Percentiles rank a stretch among this genome's conserved stretches.
phyloP scores from a whole-genome alignment of 23 tunicate species.

The Ascidia mentula region DNA sequence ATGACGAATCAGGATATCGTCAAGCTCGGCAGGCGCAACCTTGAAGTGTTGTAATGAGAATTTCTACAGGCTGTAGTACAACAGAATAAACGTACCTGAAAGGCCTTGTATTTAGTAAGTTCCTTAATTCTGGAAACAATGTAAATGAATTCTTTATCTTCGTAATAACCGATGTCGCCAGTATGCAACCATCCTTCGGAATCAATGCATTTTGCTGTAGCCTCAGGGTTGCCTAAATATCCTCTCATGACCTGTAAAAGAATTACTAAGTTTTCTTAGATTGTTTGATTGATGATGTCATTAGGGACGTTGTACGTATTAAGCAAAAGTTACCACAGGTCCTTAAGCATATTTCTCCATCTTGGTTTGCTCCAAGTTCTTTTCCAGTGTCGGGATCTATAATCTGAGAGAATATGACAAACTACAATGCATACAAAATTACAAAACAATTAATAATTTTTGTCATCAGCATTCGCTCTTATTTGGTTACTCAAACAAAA shows the following conservation, averaged over 20 bases:
- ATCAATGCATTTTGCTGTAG: conserved; percentile 57
- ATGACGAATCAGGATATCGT: conserved; percentile 26
- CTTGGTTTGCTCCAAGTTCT: conserved; percentile 53
- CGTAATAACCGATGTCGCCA: conserved; percentile 79
- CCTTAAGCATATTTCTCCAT: conserved; percentile 82
- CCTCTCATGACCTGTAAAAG: conserved; percentile 62
- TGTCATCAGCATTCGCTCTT: too few species aligned
- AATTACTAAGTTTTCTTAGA: not conserved
- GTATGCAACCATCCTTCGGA: conserved; percentile 81
- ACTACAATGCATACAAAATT: too few species aligned
- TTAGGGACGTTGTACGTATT: not conserved
- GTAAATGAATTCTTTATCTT: conserved; percentile 48
- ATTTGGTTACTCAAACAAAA: too few species aligned
- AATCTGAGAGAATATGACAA: too few species aligned
- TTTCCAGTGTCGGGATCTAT: conserved; percentile 50
- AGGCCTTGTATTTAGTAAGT: conserved; percentile 70
- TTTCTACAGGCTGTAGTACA: not conserved
- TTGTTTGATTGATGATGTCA: not conserved
- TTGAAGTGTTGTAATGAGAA: not conserved
- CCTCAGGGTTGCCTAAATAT: conserved; percentile 43
- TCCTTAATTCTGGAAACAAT: conserved; percentile 67
- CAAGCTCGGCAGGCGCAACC: conserved; percentile 74
- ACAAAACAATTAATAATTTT: too few species aligned
- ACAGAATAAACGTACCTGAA: conserved; percentile 34
- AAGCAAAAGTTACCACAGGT: conserved; percentile 32